Evolutionary conservation across 1,140 invertebrate species (phyloP), one percentile per base, ranked within the genome.

Genomic region (Drosophila pachea): DNA sequence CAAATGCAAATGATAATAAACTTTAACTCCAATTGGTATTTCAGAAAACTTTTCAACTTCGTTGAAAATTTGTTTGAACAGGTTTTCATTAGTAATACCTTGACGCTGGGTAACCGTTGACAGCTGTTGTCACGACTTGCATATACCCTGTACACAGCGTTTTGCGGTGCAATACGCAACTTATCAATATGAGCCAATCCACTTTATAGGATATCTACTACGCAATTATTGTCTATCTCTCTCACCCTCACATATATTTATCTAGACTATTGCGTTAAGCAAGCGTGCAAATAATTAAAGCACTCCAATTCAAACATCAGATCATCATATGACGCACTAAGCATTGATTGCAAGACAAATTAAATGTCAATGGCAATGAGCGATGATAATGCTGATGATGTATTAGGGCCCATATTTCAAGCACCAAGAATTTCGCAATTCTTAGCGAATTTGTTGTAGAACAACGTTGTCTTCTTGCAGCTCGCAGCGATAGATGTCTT

Each of bases 251-350:
- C 22, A 22, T 22, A 3, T 22, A 55, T 68, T 61, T 56, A 40
- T 56, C 32, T 50, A 32, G 42, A 66, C 54, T 54, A 60, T 68
- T 79, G 73, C 73, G 76, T 72, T 76, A 78, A 75, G 33, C 45
- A 43, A 35, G 68, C 8, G 65, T 49, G 72, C 40, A 75, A 75
- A 74, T 22, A 65, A 47, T 11, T 14, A 12, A 58, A 69, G 47
- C 22, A 35, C 32, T 47, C 36, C 43, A 35, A 59, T 8, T 7
- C 22, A 65, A 69, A 54, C 16, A 63, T 16, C 12, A 53, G 59
- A 50, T 45, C 52, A 43, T 35, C 16, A 2, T 73, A 63, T 78
- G 75, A 78, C 74, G 74, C 74, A 77, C 69, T 72, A 40, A 5
- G 22, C 45, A 50, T 14, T 68, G 62, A 54, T 68, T 49, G 58